Conservation (phyloP, 30 jellyfish, hydroid and myxozoan species). For the Chrysaora quinquecirrha region DNA sequence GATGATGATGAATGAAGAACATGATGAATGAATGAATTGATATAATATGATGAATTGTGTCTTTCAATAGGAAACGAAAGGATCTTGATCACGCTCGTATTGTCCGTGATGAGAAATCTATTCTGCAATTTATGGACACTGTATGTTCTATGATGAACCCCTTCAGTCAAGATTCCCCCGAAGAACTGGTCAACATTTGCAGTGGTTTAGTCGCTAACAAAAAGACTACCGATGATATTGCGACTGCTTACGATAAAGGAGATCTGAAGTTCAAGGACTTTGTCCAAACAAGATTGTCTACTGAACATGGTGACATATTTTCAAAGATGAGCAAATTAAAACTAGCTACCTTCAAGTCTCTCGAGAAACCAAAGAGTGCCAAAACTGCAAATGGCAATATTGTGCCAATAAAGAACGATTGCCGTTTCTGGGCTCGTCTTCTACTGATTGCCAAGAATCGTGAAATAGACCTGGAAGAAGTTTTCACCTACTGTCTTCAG, state of each 20-base stretch:
- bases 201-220: slow-evolving; percentile 1
- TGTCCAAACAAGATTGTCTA: slow-evolving; percentile 2
- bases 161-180: not conserved
- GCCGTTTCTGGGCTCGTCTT: slow-evolving; percentile 27
- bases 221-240: not conserved
- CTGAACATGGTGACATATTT: slow-evolving; percentile 14
- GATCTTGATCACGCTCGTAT: not conserved
- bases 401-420: not conserved
- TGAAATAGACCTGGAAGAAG: slow-evolving; percentile 5
- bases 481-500: not conserved
- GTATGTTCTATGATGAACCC: slow-evolving; percentile 9
- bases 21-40: no score
- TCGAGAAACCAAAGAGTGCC: slow-evolving; percentile 2
- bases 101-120: not conserved
- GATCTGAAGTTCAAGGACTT: slow-evolving; percentile 7
- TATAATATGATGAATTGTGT: no score
- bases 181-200: slow-evolving; percentile 8
- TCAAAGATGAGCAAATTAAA: not conserved
- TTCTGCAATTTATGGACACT: not conserved
- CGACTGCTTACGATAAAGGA: slow-evolving; percentile 6
- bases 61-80: not conserved
- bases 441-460: slow-evolving; percentile 23
- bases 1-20: no score
- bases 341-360: slow-evolving; percentile 22
- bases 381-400: not conserved